These are phyloP conservation scores for Ptyas mucosa DNA, from an alignment of 2,113 vertebrate genomes.

Conservation along the genomic window DNA sequence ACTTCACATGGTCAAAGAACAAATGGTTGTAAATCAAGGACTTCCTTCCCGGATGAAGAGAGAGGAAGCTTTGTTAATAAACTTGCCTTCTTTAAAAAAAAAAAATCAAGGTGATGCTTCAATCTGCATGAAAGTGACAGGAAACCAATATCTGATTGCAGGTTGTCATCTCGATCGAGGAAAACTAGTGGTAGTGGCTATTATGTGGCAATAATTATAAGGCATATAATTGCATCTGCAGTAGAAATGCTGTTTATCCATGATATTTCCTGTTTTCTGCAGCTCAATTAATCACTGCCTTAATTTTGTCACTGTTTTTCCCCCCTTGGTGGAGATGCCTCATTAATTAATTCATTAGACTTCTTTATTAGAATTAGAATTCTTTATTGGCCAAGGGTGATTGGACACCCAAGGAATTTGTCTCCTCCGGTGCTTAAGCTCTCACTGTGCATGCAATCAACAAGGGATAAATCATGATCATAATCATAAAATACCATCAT, in stretches of 20 bases:
- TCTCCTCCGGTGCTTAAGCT: not conserved
- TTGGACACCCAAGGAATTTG: not conserved
- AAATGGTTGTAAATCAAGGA: not conserved
- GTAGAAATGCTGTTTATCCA: not conserved
- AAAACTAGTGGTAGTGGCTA: slow-evolving; percentile 26
- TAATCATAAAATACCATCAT: not conserved
- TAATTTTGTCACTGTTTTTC: not conserved
- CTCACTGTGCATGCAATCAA: not conserved
- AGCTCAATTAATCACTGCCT: not conserved
- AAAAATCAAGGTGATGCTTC: slow-evolving; percentile 54
- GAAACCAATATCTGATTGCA: slow-evolving; percentile 72
- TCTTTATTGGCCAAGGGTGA: not conserved
- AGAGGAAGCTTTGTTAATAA: slow-evolving; percentile 49
- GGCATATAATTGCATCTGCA: not conserved
- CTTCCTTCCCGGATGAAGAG: slow-evolving; percentile 16
- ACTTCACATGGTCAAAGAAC: not conserved
- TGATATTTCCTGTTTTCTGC: not conserved
- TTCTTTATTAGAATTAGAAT: not conserved
- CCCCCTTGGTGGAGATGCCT: not conserved
- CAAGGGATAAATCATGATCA: not conserved
- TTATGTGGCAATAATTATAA: slow-evolving; percentile 20
- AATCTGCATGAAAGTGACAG: slow-evolving; percentile 72
- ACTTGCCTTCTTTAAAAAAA: slow-evolving; percentile 60
- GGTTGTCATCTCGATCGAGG: slow-evolving; percentile 53
- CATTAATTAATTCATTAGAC: not conserved